phyloP scores from a whole-genome alignment of 2,113 vertebrate genomes.

The Hemiscyllium ocellatum region DNA sequence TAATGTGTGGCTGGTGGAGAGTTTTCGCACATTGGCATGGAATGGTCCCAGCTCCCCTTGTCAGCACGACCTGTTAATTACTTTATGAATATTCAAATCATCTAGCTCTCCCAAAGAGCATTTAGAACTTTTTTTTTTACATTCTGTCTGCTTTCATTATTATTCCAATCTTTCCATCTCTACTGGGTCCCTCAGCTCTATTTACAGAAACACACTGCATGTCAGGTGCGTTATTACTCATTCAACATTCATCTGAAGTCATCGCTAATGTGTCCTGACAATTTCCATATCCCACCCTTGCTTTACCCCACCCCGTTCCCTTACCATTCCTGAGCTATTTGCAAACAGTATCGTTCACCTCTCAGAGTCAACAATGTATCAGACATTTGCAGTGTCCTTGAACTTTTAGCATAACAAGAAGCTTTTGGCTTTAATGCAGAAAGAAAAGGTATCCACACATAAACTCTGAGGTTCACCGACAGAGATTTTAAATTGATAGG shows the following conservation, averaged over 20 bases:
- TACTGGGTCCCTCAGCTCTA: not conserved
- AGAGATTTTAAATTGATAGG: not conserved
- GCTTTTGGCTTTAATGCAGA: not conserved
- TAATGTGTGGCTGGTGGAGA: not conserved
- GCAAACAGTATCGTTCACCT: not conserved
- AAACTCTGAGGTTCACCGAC: not conserved
- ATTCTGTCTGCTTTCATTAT: constrained; percentile 17
- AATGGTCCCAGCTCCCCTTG: not conserved
- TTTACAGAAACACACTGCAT: not conserved
- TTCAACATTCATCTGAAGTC: not conserved
- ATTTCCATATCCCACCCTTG: not conserved
- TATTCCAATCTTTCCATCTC: not conserved
- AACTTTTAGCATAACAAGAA: not conserved
- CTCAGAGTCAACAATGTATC: not conserved
- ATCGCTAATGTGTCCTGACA: not conserved
- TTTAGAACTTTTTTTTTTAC: not conserved
- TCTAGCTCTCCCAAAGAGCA: not conserved
- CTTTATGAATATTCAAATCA: constrained; percentile 5
- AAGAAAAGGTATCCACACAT: not conserved
- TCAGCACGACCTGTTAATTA: constrained; percentile 11
- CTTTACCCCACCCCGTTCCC: not conserved
- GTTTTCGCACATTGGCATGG: not conserved
- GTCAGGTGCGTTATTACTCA: not conserved
- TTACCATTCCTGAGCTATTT: not conserved
- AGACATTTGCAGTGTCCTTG: not conserved